These are phyloP conservation scores for Phania funesta DNA, from an alignment of 2,888 invertebrate genomes.

Conservation along the genomic window DNA sequence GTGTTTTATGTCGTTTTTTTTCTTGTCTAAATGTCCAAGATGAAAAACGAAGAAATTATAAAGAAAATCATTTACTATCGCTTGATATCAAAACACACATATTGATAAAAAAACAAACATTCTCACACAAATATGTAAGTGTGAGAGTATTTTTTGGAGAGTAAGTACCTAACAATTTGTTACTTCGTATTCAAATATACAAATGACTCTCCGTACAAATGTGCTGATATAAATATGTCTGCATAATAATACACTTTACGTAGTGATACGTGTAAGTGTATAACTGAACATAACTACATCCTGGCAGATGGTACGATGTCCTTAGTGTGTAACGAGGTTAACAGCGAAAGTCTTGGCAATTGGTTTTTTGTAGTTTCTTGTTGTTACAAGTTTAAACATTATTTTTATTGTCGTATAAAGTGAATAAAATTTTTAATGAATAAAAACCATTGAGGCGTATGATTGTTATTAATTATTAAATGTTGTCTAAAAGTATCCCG, in stretches of 20 bases:
- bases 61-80: constrained; percentile 2
- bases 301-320: constrained; percentile 24
- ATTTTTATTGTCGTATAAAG: too few relatives aligned
- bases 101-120: neutral
- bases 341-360: neutral
- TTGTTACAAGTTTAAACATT: too few relatives aligned
- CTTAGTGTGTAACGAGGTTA: constrained; percentile 5
- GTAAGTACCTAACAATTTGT: constrained; percentile 27
- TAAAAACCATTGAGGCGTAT: too few relatives aligned
- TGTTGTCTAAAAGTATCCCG: too few relatives aligned
- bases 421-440: too few relatives aligned
- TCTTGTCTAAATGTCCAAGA: neutral
- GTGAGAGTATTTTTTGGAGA: too few relatives aligned
- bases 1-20: neutral
- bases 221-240: constrained; percentile 25
- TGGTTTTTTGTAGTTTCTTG: too few relatives aligned
- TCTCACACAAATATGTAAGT: too few relatives aligned
- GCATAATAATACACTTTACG: neutral
- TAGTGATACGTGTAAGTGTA: neutral
- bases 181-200: constrained; percentile 23
- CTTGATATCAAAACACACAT: constrained; percentile 4
- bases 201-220: constrained; percentile 28
- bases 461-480: too few relatives aligned
- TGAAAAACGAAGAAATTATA: neutral
- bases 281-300: neutral